A percentile compares a stretch with the other conserved stretches of the same genome.
Evolutionary conservation across 2,113 vertebrate species (phyloP).

Genomic region (Grus americana): DNA sequence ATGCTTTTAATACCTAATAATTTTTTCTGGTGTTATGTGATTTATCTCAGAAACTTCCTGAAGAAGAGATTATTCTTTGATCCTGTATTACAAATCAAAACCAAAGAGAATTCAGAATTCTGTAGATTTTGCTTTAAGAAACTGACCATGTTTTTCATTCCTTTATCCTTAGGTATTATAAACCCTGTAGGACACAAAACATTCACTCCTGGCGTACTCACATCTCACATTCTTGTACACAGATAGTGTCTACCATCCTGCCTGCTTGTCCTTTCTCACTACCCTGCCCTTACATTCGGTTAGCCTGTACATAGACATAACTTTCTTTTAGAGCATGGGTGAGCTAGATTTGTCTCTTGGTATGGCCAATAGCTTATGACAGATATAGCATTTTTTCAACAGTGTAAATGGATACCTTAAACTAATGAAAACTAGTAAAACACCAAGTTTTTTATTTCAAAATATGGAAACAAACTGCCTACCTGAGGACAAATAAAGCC

Average conservation of each 20-base stretch:
- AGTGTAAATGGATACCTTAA: background rate
- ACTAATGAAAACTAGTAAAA: background rate
- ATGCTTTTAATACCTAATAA: background rate
- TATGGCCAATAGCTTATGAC: background rate
- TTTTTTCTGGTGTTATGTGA: background rate
- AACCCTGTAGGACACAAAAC: background rate
- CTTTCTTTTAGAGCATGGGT: background rate
- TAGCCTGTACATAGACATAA: background rate
- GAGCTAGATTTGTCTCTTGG: background rate
- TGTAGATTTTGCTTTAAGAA: background rate
- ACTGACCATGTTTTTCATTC: background rate
- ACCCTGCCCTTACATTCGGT: background rate
- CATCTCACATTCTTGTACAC: background rate
- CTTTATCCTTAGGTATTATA: background rate
- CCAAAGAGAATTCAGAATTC: background rate
- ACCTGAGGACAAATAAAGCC: slow-evolving; percentile 93
- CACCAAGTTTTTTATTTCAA: background rate
- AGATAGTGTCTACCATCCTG: background rate
- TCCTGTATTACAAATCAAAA: background rate
- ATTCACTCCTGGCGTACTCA: background rate
- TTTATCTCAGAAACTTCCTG: background rate
- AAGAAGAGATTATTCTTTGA: background rate
- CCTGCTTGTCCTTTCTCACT: background rate
- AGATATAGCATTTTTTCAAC: background rate
- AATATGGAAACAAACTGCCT: background rate